Conservation (phyloP, 2,797 vertebrate genomes). For the Chromis chromis region DNA sequence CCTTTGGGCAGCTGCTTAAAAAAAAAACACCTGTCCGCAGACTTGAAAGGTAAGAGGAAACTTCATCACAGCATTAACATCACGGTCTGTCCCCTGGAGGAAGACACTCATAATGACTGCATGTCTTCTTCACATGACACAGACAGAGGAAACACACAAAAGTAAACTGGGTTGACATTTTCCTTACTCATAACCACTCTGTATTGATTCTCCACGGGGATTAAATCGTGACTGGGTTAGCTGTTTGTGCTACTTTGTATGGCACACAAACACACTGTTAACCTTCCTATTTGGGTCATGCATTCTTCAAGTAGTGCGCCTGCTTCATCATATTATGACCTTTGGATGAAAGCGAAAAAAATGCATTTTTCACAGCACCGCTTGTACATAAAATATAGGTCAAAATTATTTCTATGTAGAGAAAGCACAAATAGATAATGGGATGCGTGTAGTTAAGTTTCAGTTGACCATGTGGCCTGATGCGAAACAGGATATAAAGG, state of each 20-base stretch:
- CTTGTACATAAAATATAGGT: not conserved
- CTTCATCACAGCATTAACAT: constrained; percentile 24
- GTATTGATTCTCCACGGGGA: not conserved
- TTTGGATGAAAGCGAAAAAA: not conserved
- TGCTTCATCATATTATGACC: not conserved
- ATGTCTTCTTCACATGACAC: constrained; percentile 29
- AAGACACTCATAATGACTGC: constrained; percentile 30
- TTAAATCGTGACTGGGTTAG: constrained; percentile 2
- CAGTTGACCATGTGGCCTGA: not conserved
- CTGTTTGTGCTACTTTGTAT: constrained; percentile 18
- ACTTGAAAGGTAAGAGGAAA: constrained; percentile 61
- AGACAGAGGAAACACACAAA: constrained; percentile 10
- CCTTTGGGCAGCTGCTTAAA: constrained; percentile 35
- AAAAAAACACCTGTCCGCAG: constrained; percentile 59
- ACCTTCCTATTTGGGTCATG: constrained; percentile 39
- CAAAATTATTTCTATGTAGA: not conserved
- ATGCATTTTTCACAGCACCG: not conserved
- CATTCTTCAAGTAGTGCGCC: constrained; percentile 38
- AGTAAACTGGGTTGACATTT: constrained; percentile 25
- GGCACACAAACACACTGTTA: constrained; percentile 26
- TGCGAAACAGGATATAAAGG: not conserved
- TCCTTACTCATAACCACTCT: not conserved
- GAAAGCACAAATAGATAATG: not conserved
- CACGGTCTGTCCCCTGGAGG: constrained; percentile 39
- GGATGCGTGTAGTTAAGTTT: not conserved